Conservation (phyloP, 2,888 invertebrate species). For the Sinodicranocentrus sp. region DNA sequence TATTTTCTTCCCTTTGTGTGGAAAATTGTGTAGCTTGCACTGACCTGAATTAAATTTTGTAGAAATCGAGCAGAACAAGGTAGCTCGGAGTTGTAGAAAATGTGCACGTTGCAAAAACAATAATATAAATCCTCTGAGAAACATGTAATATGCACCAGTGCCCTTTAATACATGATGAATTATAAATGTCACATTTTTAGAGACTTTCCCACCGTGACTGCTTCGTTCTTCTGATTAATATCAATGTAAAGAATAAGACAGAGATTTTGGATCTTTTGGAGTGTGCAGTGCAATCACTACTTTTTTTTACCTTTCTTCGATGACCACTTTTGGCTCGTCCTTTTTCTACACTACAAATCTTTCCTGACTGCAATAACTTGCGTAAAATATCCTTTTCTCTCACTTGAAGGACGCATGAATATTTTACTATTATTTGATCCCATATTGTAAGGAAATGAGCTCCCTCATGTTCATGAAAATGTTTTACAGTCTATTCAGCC, state of each 20-base stretch:
- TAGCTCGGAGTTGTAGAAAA: too few species aligned
- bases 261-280: not conserved
- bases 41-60: constrained; percentile 38
- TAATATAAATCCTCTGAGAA: too few species aligned
- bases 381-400: too few species aligned
- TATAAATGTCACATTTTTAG: constrained; percentile 28
- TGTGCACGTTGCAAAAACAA: too few species aligned
- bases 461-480: too few species aligned
- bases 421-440: not conserved
- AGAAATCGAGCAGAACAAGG: constrained; percentile 21
- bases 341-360: too few species aligned
- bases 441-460: too few species aligned
- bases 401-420: not conserved
- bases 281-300: too few species aligned
- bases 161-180: constrained; percentile 15
- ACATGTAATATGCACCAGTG: constrained; percentile 11
- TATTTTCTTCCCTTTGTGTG: constrained; percentile 3
- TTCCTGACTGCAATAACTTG: too few species aligned
- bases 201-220: constrained; percentile 31
- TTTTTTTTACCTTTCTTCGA: too few species aligned
- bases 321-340: too few species aligned
- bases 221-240: constrained; percentile 28
- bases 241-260: not conserved
- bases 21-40: constrained; percentile 27
- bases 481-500: too few species aligned